Evolutionary conservation across 92 coral and sea anemone species (phyloP).

Genomic region (Paramuricea clavata): DNA sequence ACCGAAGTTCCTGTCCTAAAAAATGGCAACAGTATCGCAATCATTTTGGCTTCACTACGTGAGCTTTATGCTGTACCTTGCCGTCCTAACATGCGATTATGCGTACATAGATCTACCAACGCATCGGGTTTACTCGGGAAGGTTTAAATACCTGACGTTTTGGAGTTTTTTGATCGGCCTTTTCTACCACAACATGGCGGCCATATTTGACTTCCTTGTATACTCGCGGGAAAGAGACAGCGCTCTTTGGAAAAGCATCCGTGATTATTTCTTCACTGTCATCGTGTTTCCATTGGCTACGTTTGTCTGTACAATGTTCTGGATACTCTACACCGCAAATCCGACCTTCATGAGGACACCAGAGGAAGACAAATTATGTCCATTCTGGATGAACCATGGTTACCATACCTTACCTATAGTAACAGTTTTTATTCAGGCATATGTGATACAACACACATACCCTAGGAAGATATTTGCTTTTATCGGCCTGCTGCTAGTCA

Average conservation of each 20-base stretch:
- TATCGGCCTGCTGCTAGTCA: slow-evolving; percentile 69
- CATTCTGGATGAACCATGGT: slow-evolving; percentile 87
- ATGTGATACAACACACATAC: slow-evolving; percentile 77
- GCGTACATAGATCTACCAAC: slow-evolving; percentile 77
- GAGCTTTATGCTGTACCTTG: slow-evolving; percentile 76
- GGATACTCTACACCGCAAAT: slow-evolving; percentile 84
- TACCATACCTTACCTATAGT: slow-evolving; percentile 86
- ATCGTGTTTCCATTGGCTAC: slow-evolving; percentile 85
- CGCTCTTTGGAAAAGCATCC: slow-evolving; percentile 73
- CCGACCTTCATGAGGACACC: slow-evolving; percentile 78
- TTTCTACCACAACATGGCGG: slow-evolving; percentile 82
- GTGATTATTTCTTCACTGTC: slow-evolving; percentile 82
- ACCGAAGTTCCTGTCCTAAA: not conserved
- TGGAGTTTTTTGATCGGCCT: slow-evolving; percentile 87
- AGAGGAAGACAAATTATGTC: slow-evolving; percentile 77
- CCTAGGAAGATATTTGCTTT: slow-evolving; percentile 78
- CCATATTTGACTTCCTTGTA: slow-evolving; percentile 79
- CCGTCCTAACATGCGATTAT: slow-evolving; percentile 79
- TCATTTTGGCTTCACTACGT: slow-evolving; percentile 80
- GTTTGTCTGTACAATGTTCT: slow-evolving; percentile 81
- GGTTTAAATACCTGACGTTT: slow-evolving; percentile 91
- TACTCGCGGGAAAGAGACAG: slow-evolving; percentile 74
- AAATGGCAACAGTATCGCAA: slow-evolving; percentile 38
- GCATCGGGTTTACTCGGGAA: slow-evolving; percentile 83
- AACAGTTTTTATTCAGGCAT: slow-evolving; percentile 70